Evolutionary conservation across 2,113 vertebrate species (phyloP), one percentile per base, ranked within the genome.

Genomic region (Chionis minor): DNA sequence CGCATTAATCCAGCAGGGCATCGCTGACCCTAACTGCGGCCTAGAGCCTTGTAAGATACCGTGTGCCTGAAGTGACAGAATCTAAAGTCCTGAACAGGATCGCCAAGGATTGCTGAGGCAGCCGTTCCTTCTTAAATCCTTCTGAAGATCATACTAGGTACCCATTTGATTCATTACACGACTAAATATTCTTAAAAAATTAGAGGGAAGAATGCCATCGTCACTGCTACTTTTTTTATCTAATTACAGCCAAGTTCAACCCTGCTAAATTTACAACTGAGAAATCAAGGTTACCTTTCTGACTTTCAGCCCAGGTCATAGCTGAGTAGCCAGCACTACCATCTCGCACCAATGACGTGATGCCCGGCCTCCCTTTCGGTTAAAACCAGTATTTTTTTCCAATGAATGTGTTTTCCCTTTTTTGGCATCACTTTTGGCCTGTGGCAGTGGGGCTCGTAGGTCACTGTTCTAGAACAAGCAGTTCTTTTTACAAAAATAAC

Each of bases 401-500:
- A 87, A 52, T 67, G 92, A 87, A 81, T 42, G 49, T 42, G 21
- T 92, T 62, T 90, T 92, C 45, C n/a, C 63, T 58, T 89, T 95
- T 91, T 45, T 94, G 86, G 72, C 92, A 93, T 35, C 74, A 54
- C 62, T 89, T 84, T 33, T 72, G 92, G 75, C 92, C 70, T 55
- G 49, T 72, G 74, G 79, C 79, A 93, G 81, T 49, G 80, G 40
- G 66, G 45, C 74, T 89, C 0, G 0, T 52, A 92, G 91, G 81
- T 94, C 83, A 62, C 35, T 72, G 74, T 89, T 94, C 89, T 90
- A 86, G 94, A 88, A 96, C 89, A 89, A 71, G n/a, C 55, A 88
- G 77, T 87, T 95, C 74, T 80, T 85, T 47, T 38, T 96, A 85
- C 79, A 96, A 86, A 96, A 96, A 84, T 92, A 97, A 84, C 47